phyloP scores from a whole-genome alignment of 1,140 invertebrate species.

The Heliconius hermathena region DNA sequence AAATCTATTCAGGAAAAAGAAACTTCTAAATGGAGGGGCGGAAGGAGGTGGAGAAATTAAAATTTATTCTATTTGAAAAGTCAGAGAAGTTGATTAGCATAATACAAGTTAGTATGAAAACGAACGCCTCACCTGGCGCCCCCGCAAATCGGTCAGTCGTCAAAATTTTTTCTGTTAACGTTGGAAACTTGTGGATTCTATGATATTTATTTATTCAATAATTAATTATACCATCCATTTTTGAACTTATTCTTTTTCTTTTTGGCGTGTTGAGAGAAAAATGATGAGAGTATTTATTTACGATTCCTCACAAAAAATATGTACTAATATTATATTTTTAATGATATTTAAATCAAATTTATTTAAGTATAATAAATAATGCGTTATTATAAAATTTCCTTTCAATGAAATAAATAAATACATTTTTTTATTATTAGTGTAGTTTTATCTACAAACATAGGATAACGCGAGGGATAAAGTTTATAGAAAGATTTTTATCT shows the following conservation, averaged over 20 bases:
- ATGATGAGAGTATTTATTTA: too few relatives aligned
- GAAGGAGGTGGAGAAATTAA: slow-evolving; percentile 58
- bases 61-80: slow-evolving; percentile 68
- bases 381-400: too few relatives aligned
- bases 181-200: slow-evolving; percentile 19
- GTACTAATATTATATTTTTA: too few relatives aligned
- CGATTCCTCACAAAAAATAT: too few relatives aligned
- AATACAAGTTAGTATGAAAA: slow-evolving; percentile 66
- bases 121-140: slow-evolving; percentile 48
- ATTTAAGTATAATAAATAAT: too few relatives aligned
- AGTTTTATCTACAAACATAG: too few relatives aligned
- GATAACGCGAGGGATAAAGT: too few relatives aligned
- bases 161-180: slow-evolving; percentile 36
- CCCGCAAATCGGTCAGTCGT: slow-evolving; percentile 47
- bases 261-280: too few relatives aligned
- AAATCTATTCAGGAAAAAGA: slow-evolving; percentile 71
- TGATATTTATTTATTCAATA: neutral
- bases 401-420: too few relatives aligned
- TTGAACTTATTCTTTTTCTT: neutral
- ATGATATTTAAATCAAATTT: too few relatives aligned
- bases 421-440: too few relatives aligned
- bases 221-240: neutral
- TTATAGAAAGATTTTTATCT: too few relatives aligned
- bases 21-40: slow-evolving; percentile 65
- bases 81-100: slow-evolving; percentile 63